These are phyloP conservation scores for Lochmaea crataegi DNA, from an alignment of 2,888 invertebrate genomes.

Conservation along the genomic window DNA sequence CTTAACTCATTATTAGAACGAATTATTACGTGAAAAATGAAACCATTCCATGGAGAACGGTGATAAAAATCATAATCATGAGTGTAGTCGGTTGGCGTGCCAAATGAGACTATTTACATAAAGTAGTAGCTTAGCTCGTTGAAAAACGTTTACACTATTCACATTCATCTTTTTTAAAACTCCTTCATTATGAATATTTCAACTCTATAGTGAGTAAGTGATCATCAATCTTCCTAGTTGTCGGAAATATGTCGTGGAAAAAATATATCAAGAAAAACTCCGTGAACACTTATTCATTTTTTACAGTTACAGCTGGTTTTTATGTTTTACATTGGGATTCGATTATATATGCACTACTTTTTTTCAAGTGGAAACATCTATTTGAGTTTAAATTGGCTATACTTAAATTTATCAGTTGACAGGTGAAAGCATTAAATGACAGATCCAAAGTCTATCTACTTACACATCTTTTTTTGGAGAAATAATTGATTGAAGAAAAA, in stretches of 20 bases:
- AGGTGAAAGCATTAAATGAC: too few relatives aligned
- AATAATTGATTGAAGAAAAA: too few relatives aligned
- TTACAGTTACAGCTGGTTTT: neutral
- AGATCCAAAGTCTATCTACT: too few relatives aligned
- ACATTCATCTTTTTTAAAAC: slow-evolving; percentile 6
- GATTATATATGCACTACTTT: too few relatives aligned
- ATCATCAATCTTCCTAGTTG: slow-evolving; percentile 6
- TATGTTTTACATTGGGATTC: neutral
- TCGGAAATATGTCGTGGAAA: slow-evolving; percentile 5
- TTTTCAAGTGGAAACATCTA: too few relatives aligned
- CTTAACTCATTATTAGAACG: too few relatives aligned
- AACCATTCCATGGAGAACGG: neutral
- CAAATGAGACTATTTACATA: slow-evolving; percentile 9
- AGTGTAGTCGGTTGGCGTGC: slow-evolving; percentile 4
- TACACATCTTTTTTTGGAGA: too few relatives aligned
- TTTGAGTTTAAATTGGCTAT: too few relatives aligned
- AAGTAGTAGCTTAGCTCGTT: slow-evolving; percentile 3
- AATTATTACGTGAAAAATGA: too few relatives aligned
- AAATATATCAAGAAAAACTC: neutral
- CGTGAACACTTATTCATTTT: neutral
- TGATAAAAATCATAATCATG: slow-evolving; percentile 9
- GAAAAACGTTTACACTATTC: slow-evolving; percentile 5
- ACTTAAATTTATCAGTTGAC: too few relatives aligned
- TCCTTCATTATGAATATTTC: slow-evolving; percentile 11
- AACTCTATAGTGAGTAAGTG: slow-evolving; percentile 3